phyloP scores from a whole-genome alignment of 2,888 invertebrate species.

The Acanthacorydalis orientalis region DNA sequence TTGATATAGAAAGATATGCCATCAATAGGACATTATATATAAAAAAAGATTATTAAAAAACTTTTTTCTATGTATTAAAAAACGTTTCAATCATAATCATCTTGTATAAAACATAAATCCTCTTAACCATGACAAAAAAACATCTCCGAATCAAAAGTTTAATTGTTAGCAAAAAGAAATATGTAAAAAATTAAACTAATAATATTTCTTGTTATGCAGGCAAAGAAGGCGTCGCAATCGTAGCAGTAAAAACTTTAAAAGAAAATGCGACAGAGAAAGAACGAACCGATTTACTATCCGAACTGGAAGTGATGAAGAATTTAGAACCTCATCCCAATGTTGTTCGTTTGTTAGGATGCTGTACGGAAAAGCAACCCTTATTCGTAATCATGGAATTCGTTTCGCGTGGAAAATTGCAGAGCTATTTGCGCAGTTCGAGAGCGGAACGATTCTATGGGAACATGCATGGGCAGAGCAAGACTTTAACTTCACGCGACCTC shows the following conservation, averaged over 20 bases:
- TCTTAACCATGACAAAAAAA: background rate
- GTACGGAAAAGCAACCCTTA: slow-evolving; percentile 80
- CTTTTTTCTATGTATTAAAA: too few relatives aligned
- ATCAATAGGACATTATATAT: too few relatives aligned
- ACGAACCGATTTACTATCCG: slow-evolving; percentile 69
- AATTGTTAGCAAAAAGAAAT: background rate
- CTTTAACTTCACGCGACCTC: slow-evolving; percentile 69
- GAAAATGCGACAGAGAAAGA: slow-evolving; percentile 82
- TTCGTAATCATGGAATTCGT: slow-evolving; percentile 89
- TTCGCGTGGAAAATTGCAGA: slow-evolving; percentile 74
- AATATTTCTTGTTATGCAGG: slow-evolving; percentile 24
- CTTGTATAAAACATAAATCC: background rate
- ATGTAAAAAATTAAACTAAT: slow-evolving; percentile 1
- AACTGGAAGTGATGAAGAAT: slow-evolving; percentile 81
- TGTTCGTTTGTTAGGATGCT: slow-evolving; percentile 73
- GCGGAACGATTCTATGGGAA: slow-evolving; percentile 70
- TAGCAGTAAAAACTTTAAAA: slow-evolving; percentile 89
- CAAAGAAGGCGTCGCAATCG: slow-evolving; percentile 56
- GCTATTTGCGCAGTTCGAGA: slow-evolving; percentile 69
- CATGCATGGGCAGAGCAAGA: slow-evolving; percentile 56
- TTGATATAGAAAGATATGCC: too few relatives aligned
- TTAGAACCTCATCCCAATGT: slow-evolving; percentile 83
- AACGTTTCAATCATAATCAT: too few relatives aligned
- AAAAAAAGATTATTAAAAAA: too few relatives aligned
- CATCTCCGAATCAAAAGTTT: too few relatives aligned